Evolutionary conservation across 2,113 vertebrate species (phyloP).

Genomic region (Cynopterus brachyotis): DNA sequence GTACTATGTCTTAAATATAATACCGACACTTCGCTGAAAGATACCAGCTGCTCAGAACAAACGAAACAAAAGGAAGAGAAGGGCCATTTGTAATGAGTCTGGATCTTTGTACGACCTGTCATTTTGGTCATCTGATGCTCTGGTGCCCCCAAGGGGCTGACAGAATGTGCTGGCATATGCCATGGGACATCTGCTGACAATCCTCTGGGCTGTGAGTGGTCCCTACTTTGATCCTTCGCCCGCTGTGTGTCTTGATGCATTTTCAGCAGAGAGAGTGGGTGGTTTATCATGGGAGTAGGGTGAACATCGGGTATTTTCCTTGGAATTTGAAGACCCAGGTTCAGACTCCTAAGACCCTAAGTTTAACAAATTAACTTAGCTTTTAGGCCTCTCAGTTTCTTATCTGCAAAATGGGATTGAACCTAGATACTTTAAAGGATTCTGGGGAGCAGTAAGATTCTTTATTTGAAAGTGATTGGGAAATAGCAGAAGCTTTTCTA

Average conservation of each 20-base stretch:
- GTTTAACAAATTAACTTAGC: neutral
- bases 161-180: constrained; percentile 46
- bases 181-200: constrained; percentile 10
- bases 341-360: constrained; percentile 42
- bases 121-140: constrained; percentile 46
- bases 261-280: neutral
- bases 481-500: neutral
- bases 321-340: neutral
- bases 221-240: neutral
- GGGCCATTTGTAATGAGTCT: constrained; percentile 52
- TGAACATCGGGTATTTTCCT: neutral
- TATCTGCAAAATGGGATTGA: neutral
- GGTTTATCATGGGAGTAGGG: neutral
- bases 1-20: constrained; percentile 68
- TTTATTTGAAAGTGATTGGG: neutral
- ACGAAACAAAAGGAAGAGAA: constrained; percentile 59
- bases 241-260: neutral
- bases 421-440: neutral
- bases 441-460: neutral
- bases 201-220: neutral
- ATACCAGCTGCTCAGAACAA: constrained; percentile 61
- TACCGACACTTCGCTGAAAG: constrained; percentile 17
- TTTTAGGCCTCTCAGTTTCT: neutral
- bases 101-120: constrained; percentile 40
- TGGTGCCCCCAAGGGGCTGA: constrained; percentile 10